These are phyloP conservation scores for Calliphora vicina DNA, from an alignment of 1,140 invertebrate genomes.

Conservation along the genomic window DNA sequence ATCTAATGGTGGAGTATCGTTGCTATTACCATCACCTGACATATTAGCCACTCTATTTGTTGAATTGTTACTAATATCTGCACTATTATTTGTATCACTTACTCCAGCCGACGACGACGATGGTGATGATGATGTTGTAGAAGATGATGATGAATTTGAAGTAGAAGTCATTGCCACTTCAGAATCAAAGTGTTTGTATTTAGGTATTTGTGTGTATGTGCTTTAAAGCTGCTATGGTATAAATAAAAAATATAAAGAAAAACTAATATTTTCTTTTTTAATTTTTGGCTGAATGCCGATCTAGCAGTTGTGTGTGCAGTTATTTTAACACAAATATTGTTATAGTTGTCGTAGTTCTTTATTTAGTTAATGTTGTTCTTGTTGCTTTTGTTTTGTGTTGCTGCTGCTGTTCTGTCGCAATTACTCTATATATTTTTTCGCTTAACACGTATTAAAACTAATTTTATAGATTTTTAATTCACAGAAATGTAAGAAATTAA, in stretches of 20 bases:
- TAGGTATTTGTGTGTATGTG: background rate
- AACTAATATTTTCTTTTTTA: constrained; percentile 1
- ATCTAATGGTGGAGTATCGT: background rate
- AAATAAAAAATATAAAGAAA: background rate
- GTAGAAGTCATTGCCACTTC: constrained; percentile 20
- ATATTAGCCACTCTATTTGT: background rate
- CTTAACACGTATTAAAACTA: background rate
- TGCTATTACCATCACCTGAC: background rate
- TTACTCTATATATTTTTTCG: background rate
- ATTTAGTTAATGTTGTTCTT: background rate
- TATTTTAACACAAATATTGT: constrained; percentile 13
- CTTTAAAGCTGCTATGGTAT: background rate
- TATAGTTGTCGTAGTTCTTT: background rate
- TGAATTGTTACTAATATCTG: background rate
- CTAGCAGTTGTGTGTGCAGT: constrained; percentile 25
- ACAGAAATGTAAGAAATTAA: background rate
- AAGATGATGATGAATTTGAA: constrained; percentile 18
- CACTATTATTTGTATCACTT: background rate
- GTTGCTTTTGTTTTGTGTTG: background rate
- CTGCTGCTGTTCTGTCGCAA: background rate
- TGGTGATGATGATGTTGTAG: background rate
- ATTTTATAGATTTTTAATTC: background rate
- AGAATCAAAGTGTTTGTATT: background rate
- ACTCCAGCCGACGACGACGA: background rate
- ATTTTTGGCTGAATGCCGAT: constrained; percentile 30